Percentiles rank a stretch among this genome's conserved stretches.
phyloP scores from a whole-genome alignment of 2,113 vertebrate species.

The Labeo catla region DNA sequence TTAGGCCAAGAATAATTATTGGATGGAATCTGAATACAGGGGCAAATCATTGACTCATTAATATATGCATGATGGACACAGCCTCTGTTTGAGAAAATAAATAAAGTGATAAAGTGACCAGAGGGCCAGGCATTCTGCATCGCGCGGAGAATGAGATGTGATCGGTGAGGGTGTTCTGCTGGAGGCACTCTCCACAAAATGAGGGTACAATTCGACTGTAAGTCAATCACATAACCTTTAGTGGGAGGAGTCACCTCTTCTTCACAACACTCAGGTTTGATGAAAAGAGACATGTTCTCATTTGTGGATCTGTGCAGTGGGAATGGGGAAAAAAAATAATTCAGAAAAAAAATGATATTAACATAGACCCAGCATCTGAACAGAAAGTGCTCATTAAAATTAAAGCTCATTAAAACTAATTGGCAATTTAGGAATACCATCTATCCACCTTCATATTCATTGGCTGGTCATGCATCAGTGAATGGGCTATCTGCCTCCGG shows the following conservation, averaged over 20 bases:
- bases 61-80: constrained; percentile 67
- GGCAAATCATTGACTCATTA: constrained; percentile 65
- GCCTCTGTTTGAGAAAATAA: constrained; percentile 30
- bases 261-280: constrained; percentile 7
- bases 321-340: constrained; percentile 29
- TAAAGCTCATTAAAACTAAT: constrained; percentile 82
- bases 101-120: constrained; percentile 49
- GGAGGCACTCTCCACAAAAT: neutral
- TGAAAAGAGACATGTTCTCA: constrained; percentile 32
- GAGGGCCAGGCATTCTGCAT: constrained; percentile 23
- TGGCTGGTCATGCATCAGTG: constrained; percentile 50
- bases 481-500: neutral
- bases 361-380: constrained; percentile 56
- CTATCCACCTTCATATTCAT: constrained; percentile 55
- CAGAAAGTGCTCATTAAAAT: constrained; percentile 76
- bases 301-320: constrained; percentile 34
- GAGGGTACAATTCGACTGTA: neutral
- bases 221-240: constrained; percentile 20
- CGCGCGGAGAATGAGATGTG: constrained; percentile 61
- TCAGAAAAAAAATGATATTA: constrained; percentile 57
- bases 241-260: neutral
- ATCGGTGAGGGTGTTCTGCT: constrained; percentile 60
- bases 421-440: constrained; percentile 74
- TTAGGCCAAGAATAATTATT: constrained; percentile 65
- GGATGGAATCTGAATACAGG: constrained; percentile 57